A percentile compares a stretch with the other conserved stretches of the same genome.
These are phyloP conservation scores for Cataglyphis altisquamis DNA, from an alignment of 2,888 invertebrate genomes.

Conservation along the genomic window DNA sequence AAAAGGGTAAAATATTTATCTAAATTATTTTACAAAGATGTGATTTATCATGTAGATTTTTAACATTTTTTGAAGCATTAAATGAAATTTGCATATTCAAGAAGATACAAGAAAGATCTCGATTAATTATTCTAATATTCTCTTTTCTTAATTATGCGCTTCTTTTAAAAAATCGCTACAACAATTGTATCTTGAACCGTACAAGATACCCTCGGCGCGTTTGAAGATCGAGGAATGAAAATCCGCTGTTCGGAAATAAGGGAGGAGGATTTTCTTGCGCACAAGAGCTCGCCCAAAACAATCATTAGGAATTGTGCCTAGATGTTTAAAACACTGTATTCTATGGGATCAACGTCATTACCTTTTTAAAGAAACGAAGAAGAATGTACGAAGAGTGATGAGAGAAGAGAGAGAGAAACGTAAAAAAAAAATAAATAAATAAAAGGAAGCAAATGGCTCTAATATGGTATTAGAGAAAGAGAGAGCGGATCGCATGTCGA, in stretches of 20 bases:
- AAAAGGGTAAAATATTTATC: not conserved
- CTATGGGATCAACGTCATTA: conserved; percentile 84
- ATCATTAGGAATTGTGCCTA: conserved; percentile 85
- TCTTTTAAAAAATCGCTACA: not conserved
- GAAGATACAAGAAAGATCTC: not conserved
- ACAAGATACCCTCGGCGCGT: conserved; percentile 13
- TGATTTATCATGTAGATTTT: not conserved
- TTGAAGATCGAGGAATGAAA: conserved; percentile 28
- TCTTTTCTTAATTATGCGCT: conserved; percentile 14
- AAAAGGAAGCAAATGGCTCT: conserved; percentile 35
- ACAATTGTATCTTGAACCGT: not conserved
- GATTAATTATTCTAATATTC: not conserved
- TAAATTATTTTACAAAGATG: not conserved
- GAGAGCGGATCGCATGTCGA: conserved; percentile 43
- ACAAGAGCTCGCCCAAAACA: conserved; percentile 81
- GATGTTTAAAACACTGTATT: conserved; percentile 82
- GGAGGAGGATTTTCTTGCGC: conserved; percentile 72
- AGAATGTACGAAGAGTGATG: conserved; percentile 47
- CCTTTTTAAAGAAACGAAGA: conserved; percentile 74
- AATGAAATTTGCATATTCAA: not conserved
- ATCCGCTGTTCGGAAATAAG: conserved; percentile 33
- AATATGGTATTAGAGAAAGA: conserved; percentile 55
- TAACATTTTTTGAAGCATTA: not conserved
- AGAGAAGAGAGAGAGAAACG: conserved; percentile 55
- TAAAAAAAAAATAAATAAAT: conserved; percentile 44